Evolutionary conservation across 2,888 invertebrate species (phyloP).

Genomic region (Gastracanthus pulcherrimus): DNA sequence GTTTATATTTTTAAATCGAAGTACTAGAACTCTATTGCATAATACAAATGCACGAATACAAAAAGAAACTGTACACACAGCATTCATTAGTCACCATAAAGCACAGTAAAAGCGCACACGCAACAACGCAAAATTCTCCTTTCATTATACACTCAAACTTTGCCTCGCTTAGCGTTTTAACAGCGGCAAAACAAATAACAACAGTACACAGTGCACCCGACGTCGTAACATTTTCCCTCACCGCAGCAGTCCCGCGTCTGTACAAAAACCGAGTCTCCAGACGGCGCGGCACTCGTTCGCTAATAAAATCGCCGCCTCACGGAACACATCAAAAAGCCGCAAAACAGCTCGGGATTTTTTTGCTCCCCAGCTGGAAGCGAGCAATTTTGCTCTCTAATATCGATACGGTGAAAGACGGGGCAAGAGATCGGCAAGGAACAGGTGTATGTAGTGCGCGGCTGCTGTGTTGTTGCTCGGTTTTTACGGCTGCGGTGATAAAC

Average conservation of each 20-base stretch:
- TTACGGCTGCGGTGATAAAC: neutral
- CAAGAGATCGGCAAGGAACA: neutral
- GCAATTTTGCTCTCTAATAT: neutral
- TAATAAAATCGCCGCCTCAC: neutral
- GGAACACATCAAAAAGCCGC: neutral
- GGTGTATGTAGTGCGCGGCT: neutral
- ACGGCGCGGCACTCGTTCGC: neutral
- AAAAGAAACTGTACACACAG: no score
- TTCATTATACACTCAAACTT: no score
- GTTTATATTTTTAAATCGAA: no score
- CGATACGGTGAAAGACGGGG: neutral
- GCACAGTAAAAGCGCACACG: no score
- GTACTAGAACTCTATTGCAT: no score
- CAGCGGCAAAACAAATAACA: conserved; percentile 3
- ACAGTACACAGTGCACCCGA: no score
- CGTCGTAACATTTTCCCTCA: neutral
- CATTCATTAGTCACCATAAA: no score
- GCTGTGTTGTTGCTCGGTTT: neutral
- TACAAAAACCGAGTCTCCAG: neutral
- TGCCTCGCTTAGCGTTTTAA: no score
- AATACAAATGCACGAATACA: no score
- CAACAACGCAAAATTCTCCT: no score
- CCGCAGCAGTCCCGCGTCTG: neutral
- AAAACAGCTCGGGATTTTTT: neutral
- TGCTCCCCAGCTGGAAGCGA: no score